Evolutionary conservation across 1,140 invertebrate species (phyloP).

Genomic region (Holcopasites calliopsidis): DNA sequence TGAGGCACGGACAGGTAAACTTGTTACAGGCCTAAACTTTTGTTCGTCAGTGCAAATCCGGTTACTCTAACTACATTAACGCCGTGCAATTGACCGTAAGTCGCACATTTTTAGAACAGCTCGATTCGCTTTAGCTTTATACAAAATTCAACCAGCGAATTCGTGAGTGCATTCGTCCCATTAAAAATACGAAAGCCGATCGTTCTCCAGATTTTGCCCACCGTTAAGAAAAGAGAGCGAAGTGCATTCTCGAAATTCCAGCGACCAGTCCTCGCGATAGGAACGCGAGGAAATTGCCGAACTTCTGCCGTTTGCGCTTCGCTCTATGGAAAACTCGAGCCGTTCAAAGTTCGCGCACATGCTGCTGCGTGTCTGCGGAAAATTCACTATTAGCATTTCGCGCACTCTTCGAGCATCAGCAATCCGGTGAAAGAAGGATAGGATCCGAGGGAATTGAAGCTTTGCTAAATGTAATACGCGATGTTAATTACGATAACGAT

Average conservation of each 20-base stretch:
- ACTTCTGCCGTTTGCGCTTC: neutral
- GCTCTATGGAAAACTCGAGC: neutral
- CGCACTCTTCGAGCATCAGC: neutral
- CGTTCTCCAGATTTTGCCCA: neutral
- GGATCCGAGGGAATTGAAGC: too few relatives aligned
- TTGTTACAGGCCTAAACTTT: neutral
- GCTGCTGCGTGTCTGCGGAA: neutral
- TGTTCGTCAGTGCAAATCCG: too few relatives aligned
- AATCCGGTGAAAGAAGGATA: neutral
- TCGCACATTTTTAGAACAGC: too few relatives aligned
- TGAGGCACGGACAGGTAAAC: neutral
- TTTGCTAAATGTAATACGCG: too few relatives aligned
- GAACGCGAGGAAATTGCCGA: neutral
- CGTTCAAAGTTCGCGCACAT: slow-evolving; percentile 1
- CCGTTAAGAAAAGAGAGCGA: neutral
- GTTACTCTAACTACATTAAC: too few relatives aligned
- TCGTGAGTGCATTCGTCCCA: too few relatives aligned
- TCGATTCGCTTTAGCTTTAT: too few relatives aligned
- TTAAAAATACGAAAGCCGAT: neutral
- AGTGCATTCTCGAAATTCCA: neutral
- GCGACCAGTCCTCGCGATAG: neutral
- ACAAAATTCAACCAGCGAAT: too few relatives aligned
- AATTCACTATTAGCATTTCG: neutral
- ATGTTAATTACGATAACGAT: neutral
- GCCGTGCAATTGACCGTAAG: too few relatives aligned